phyloP scores from a whole-genome alignment of 1,140 invertebrate genomes.

The Triops cancriformis region DNA sequence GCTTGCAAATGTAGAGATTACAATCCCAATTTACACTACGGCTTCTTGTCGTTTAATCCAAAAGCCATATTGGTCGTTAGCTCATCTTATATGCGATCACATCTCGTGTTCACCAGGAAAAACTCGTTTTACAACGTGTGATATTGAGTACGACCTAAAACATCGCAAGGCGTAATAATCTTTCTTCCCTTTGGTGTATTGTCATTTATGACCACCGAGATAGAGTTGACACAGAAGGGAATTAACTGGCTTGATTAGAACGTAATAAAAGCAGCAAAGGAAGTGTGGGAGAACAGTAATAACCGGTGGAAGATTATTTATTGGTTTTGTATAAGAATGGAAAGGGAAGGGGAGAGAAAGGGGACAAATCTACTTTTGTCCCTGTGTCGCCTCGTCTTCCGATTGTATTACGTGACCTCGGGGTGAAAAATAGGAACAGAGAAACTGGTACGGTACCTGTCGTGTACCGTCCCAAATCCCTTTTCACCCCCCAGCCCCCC shows the following conservation, averaged over 20 bases:
- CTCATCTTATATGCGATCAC: too few relatives aligned
- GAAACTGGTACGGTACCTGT: neutral
- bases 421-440: neutral
- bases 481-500: neutral
- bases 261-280: neutral
- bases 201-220: neutral
- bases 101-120: too few relatives aligned
- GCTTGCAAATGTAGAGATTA: too few relatives aligned
- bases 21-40: too few relatives aligned
- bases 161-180: too few relatives aligned
- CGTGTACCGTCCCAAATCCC: neutral
- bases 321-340: neutral
- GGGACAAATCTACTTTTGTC: neutral
- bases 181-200: neutral
- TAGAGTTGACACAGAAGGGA: neutral
- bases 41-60: too few relatives aligned
- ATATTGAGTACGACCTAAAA: too few relatives aligned
- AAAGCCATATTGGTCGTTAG: too few relatives aligned
- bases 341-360: neutral
- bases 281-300: neutral
- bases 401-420: conserved; percentile 5
- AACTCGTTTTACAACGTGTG: too few relatives aligned
- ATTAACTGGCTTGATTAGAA: neutral
- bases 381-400: neutral
- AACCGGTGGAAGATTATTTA: neutral